Evolutionary conservation across 2,888 invertebrate species (phyloP), one percentile per base, ranked within the genome.

Genomic region (Cryptocephalus moraei): DNA sequence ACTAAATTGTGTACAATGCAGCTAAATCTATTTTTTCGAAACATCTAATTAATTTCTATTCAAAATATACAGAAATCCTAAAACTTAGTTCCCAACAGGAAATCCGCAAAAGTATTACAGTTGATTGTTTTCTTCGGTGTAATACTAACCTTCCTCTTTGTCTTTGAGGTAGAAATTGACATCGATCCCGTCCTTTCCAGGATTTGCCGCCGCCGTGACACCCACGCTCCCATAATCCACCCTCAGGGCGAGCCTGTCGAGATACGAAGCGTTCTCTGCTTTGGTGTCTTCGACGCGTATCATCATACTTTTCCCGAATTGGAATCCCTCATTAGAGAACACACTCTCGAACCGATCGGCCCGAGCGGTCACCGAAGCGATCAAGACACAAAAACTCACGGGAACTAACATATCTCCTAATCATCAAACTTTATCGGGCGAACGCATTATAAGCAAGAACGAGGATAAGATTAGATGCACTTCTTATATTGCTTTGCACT

Each of bases 191-290:
- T 70, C 72, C 44, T 70, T 70, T 48, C 71, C 70, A 36, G 71
- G 66, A 10, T 75, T 73, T 60, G 73, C 73, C 31, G 72, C 70
- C 43, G 79, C 59, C 62, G 71, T 73, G 50, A 80, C 71, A 38
- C 75, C 75, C 55, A 73, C 73, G 54, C 76, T 75, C 45, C 70
- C 73, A 69, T 75, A 75, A 56, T 78, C 76, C 58, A 78, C 69
- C 52, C 74, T 73, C 47, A 80, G 64, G 32, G 76, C 75, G 56
- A 78, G 73, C 39, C 72, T 70, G 41, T 75, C 74, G 44, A 79
- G 61, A 52, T 76, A 67, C 33, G 73, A 73, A 44, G 73, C 51
- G 46, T 62, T 54, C 44, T 51, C 49, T n/a, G 46, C 44, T 43
- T 60, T 58, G 1, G 56, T 56, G 44, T 62, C 58, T 44, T 64